phyloP scores from a whole-genome alignment of 1,140 invertebrate species.

The Calephelis nemesis region DNA sequence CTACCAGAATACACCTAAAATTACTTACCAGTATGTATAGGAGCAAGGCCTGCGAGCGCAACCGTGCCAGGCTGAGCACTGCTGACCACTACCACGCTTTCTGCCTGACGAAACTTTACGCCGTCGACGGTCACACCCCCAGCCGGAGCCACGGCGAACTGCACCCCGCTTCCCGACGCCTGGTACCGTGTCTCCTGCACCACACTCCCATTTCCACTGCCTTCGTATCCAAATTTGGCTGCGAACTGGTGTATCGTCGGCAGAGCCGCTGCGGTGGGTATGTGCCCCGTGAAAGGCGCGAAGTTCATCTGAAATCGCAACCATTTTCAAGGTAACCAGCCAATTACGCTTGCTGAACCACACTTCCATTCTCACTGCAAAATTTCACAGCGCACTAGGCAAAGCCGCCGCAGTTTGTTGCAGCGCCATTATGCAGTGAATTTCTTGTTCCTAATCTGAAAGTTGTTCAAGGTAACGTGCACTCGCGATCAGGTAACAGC shows the following conservation, averaged over 20 bases:
- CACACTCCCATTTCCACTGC: conserved; percentile 43
- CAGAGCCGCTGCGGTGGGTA: conserved; percentile 55
- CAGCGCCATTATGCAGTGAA: no score
- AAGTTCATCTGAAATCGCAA: conserved; percentile 65
- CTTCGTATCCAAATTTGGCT: conserved; percentile 69
- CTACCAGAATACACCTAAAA: background rate
- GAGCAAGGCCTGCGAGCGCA: conserved; percentile 54
- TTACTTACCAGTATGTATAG: conserved; percentile 58
- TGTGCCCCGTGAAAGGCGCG: conserved; percentile 64
- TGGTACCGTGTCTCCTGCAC: conserved; percentile 63
- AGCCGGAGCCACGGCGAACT: conserved; percentile 53
- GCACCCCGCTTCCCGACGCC: conserved; percentile 42
- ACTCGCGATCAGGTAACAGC: conserved; percentile 31
- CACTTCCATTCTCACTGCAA: no score
- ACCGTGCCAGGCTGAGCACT: conserved; percentile 63
- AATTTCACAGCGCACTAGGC: no score
- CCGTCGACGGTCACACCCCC: conserved; percentile 65
- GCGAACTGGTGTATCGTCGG: conserved; percentile 70
- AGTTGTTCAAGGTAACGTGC: conserved; percentile 34
- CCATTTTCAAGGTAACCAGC: conserved; percentile 39
- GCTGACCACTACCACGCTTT: conserved; percentile 72
- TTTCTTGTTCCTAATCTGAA: no score
- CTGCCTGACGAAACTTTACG: conserved; percentile 74
- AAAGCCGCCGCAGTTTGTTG: no score
- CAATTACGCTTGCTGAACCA: no score